Percentiles rank a stretch among this genome's conserved stretches.
Conservation (phyloP, 2,113 vertebrate genomes). For the Cnemophilus loriae region DNA sequence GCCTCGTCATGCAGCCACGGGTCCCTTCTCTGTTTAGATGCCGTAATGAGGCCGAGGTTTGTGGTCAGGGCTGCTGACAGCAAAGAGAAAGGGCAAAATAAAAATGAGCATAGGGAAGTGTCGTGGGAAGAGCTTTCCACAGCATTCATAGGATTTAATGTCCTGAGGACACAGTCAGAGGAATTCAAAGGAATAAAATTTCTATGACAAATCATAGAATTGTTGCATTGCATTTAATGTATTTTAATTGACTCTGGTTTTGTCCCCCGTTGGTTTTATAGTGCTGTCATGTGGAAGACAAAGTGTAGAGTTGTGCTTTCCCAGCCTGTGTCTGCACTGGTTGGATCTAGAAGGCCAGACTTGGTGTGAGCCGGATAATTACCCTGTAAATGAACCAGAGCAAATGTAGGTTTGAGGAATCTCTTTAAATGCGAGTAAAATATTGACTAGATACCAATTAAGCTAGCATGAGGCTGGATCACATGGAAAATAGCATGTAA, state of each 20-base stretch:
- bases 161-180: background rate
- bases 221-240: background rate
- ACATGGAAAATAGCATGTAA: background rate
- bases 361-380: background rate
- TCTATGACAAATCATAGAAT: background rate
- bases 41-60: background rate
- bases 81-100: background rate
- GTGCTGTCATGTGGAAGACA: slow-evolving; percentile 23
- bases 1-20: background rate
- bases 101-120: background rate
- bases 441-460: background rate
- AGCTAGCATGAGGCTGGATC: background rate
- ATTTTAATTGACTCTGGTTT: slow-evolving; percentile 42
- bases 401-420: background rate
- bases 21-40: background rate
- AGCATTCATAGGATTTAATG: background rate
- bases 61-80: slow-evolving; percentile 36
- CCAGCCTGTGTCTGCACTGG: background rate
- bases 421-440: background rate
- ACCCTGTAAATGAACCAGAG: background rate
- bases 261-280: background rate
- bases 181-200: background rate
- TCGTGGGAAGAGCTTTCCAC: background rate
- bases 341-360: background rate
- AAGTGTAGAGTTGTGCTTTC: background rate